Evolutionary conservation across 2,888 invertebrate species (phyloP), one percentile per base, ranked within the genome.

Genomic region (Mongoloraphidia duomilia): DNA sequence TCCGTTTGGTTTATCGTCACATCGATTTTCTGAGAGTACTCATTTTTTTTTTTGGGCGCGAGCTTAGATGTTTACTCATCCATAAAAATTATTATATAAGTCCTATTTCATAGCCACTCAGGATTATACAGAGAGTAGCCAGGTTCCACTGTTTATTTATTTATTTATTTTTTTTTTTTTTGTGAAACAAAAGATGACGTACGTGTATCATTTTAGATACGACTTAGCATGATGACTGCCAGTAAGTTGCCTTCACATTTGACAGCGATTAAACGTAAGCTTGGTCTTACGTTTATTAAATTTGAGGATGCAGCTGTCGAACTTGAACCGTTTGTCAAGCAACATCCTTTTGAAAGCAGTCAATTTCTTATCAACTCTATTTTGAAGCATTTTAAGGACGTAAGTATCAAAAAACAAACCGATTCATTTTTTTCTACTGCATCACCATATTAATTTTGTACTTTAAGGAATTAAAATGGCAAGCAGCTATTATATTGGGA

Each of bases 251-350:
- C 84, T 1, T 66, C 75, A 0, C 82, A 87, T 59, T 75, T 97
- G 53, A 76, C 79, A 52, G 74, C 75, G 53, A 80, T 95, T 49
- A 96, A 96, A 71, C 79, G 85, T 52, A 81, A 84, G 53, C 73
- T 93, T 47, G 90, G 91, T 1, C 72, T 96, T 41, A 91, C 89
- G 41, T 73, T 98, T 50, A 87, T 97, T 57, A 87, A 88, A 63
- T 98, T 98, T 70, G 97, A 97, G 70, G 94, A 97, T 67, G 97
- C 96, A 11, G 79, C 85, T 40, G 90, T 98, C 11, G 89, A 93
- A 62, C 72, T 98, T 55, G 85, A 92, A 65, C 86, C 90, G 2
- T 96, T 92, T 65, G 77, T 80, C 45, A 80, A 88, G 58, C 77
- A 79, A 60, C 91, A 95, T 73, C 85, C 86, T 48, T 95, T 95